Conservation (phyloP, 2,888 invertebrate genomes). For the Lochmaea crataegi region DNA sequence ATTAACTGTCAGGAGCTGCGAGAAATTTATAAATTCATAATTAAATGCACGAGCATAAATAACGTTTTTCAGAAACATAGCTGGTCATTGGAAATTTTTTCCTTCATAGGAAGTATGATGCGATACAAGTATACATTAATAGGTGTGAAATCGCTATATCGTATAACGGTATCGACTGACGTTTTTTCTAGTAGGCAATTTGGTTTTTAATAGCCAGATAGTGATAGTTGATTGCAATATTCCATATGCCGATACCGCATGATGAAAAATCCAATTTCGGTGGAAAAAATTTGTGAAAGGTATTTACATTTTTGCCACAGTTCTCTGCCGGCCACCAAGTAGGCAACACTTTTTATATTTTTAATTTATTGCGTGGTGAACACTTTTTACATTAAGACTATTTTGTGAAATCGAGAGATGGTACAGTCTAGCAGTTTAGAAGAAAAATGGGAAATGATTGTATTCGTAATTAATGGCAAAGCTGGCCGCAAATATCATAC, state of each 20-base stretch:
- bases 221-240: not conserved
- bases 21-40: not conserved
- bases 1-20: constrained; percentile 2
- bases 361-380: too few relatives aligned
- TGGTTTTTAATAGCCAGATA: not conserved
- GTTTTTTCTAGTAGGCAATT: not conserved
- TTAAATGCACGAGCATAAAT: constrained; percentile 4
- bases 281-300: not conserved
- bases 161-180: not conserved
- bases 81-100: not conserved
- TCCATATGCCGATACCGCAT: not conserved
- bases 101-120: not conserved
- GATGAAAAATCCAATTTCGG: constrained; percentile 1
- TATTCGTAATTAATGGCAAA: too few relatives aligned
- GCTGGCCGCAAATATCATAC: too few relatives aligned
- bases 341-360: too few relatives aligned
- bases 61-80: not conserved
- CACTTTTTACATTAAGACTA: too few relatives aligned
- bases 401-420: too few relatives aligned
- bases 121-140: not conserved
- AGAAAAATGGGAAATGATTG: too few relatives aligned
- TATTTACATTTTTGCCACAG: too few relatives aligned
- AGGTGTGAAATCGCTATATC: not conserved
- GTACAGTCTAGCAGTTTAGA: too few relatives aligned
- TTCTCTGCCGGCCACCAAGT: too few relatives aligned